phyloP scores from a whole-genome alignment of 2,888 invertebrate species.

The Calliphora vomitoria region DNA sequence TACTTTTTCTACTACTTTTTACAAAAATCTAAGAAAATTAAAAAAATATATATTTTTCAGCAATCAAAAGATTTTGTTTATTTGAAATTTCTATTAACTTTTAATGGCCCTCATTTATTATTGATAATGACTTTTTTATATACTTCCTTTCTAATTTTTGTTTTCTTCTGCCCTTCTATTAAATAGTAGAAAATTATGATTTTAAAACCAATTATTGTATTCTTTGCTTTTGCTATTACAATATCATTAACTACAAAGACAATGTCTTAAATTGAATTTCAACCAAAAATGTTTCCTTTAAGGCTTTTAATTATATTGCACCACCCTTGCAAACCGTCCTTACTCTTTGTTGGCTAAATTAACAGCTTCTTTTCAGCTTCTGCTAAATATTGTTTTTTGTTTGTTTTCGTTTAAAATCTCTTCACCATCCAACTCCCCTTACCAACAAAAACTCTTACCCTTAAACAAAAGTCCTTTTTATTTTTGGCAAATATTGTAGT shows the following conservation, averaged over 20 bases:
- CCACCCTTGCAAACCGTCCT: background rate
- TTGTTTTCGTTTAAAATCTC: background rate
- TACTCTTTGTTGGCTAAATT: slow-evolving; percentile 43
- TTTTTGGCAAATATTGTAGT: background rate
- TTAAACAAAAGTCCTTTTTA: background rate
- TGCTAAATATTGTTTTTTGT: background rate
- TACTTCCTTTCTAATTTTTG: background rate
- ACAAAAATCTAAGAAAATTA: background rate
- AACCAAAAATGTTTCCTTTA: background rate
- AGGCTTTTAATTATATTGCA: slow-evolving; percentile 4
- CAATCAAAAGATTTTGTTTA: no score
- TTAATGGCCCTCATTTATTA: no score
- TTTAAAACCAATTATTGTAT: slow-evolving; percentile 1
- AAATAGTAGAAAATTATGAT: background rate
- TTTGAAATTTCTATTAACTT: no score
- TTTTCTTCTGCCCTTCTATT: background rate
- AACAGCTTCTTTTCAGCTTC: slow-evolving; percentile 52
- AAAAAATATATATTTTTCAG: background rate
- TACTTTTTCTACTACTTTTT: no score
- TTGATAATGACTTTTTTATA: no score
- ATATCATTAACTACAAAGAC: slow-evolving; percentile 23
- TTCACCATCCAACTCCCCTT: background rate
- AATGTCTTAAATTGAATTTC: slow-evolving; percentile 31
- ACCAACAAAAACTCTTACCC: background rate
- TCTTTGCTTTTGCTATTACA: background rate